phyloP scores from a whole-genome alignment of 2,888 invertebrate genomes.

The Boloria euphrosyne region DNA sequence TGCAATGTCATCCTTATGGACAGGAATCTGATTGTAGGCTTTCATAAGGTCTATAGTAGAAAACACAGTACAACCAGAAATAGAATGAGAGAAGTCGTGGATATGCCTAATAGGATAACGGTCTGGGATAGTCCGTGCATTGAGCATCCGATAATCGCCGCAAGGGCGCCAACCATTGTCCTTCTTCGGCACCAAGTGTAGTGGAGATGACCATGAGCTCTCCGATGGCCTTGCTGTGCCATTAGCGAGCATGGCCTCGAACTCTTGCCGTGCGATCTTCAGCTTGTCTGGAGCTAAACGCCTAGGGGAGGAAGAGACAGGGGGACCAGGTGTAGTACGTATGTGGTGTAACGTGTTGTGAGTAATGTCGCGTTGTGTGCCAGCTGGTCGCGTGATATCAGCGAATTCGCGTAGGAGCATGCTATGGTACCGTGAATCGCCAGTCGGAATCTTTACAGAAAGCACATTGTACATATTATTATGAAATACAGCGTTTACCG shows the following conservation, averaged over 20 bases:
- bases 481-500: too few species aligned
- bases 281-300: neutral
- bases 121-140: constrained; percentile 30
- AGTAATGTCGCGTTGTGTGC: neutral
- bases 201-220: constrained; percentile 35
- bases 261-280: constrained; percentile 27
- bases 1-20: too few species aligned
- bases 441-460: neutral
- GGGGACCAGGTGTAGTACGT: neutral
- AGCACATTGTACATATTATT: too few species aligned
- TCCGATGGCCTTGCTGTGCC: constrained; percentile 33
- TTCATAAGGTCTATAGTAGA: constrained; percentile 36
- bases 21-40: constrained; percentile 32
- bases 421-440: neutral
- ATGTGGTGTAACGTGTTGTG: too few species aligned
- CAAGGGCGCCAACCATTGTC: constrained; percentile 37
- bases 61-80: constrained; percentile 36
- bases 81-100: constrained; percentile 33
- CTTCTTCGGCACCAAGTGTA: constrained; percentile 34
- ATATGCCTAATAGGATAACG: constrained; percentile 40
- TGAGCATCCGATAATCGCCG: constrained; percentile 35
- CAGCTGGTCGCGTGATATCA: neutral
- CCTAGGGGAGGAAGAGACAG: neutral
- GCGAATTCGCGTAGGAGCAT: neutral
- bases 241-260: constrained; percentile 30